Base-by-base conservation (phyloP, 2,113 vertebrate genomes). In the Desmodus rotundus region DNA sequence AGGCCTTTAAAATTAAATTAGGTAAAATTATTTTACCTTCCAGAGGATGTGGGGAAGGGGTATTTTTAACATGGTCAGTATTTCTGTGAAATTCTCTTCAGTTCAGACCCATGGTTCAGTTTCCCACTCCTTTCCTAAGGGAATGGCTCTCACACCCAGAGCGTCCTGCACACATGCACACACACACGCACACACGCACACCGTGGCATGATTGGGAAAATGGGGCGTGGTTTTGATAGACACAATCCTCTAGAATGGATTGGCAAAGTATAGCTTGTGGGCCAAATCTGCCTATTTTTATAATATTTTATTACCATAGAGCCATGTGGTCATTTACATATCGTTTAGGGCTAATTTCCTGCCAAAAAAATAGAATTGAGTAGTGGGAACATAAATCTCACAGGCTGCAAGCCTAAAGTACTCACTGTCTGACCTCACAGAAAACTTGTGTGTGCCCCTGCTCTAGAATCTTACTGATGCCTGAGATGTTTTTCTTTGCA, bases 401-500 rank as follows among this genome's bases (percentile, higher is more conserved):
- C 16, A 38, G 65, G 17, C 63, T 80, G 31, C 26, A 41, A 61
- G 7, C 20, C 77, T 70, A 24, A 36, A n/a, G 26, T 80, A 50
- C 26, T 70, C 58, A 33, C 28, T 28, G 0, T n/a, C 26, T 45
- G 83, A 13, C 36, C 6, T 70, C 36, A 41, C 19, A 36, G 58
- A 70, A 56, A 31, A 65, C 31, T 3, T 61, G 20, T 77, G 19
- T 38, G 17, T 67, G 10, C 20, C 0, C 68, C 26, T 82, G 5
- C 97, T 97, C 52, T 20, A 54, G 52, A 54, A 54, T 54, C 17
- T 5, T 54, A 20, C 52, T 54, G 84, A 90, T 89, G 93, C 92
- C 83, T 82, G 38, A 33, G 38, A 22, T 68, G 4, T 2, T 91
- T 86, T 93, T 85, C 95, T 97, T 94, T 97, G 24, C 95, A 97